Evolutionary conservation across 2,113 vertebrate genomes (phyloP).

Genomic region (Crotalus viridis): DNA sequence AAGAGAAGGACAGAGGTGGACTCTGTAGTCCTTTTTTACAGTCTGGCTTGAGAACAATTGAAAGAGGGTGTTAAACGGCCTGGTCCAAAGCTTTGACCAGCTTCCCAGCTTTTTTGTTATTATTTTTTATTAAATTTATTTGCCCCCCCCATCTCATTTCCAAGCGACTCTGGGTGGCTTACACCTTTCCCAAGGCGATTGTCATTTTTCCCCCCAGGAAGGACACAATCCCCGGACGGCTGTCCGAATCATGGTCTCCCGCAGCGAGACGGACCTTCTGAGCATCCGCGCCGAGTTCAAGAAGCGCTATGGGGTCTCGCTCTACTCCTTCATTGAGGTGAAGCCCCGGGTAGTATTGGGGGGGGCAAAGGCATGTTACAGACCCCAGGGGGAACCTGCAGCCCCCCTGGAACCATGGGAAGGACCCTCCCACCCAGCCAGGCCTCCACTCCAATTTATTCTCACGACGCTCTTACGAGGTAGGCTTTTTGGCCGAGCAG

Average conservation of each 20-base stretch:
- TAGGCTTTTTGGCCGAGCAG: background rate
- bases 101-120: background rate
- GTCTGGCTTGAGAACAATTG: background rate
- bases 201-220: slow-evolving; percentile 31
- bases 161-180: background rate
- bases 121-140: background rate
- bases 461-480: background rate
- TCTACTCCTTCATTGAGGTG: slow-evolving; percentile 71
- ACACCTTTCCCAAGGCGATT: background rate
- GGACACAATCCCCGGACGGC: slow-evolving; percentile 38
- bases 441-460: background rate
- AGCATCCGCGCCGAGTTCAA: slow-evolving; percentile 68
- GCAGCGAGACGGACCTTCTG: slow-evolving; percentile 71
- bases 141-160: background rate
- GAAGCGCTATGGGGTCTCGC: slow-evolving; percentile 69
- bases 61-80: too few species aligned
- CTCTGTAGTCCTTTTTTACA: background rate
- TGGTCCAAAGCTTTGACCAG: background rate
- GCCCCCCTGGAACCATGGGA: background rate
- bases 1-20: background rate
- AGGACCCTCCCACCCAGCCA: background rate
- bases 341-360: rapidly evolving
- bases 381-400: background rate
- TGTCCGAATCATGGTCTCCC: slow-evolving; percentile 66
- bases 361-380: background rate